Evolutionary conservation across 2,797 vertebrate genomes (phyloP), one percentile per base, ranked within the genome.

Genomic region (Myiothlypis coronata): DNA sequence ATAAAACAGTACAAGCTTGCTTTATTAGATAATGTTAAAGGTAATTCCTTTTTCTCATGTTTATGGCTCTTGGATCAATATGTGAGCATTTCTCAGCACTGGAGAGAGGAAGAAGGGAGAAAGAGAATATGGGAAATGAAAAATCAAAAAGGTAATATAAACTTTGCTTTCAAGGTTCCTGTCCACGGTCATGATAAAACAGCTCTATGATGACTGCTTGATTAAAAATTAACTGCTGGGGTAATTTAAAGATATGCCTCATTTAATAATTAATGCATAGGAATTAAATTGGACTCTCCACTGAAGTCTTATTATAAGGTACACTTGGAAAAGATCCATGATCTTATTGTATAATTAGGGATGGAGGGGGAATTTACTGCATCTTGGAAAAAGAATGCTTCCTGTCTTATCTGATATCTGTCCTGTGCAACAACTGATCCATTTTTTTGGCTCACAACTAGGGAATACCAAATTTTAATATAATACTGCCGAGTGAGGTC

Each of bases 201-300:
- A 87, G 50, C 14, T 89, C 68, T 84, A 6, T 52, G 37, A 87
- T 55, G 32, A 69, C 28, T 79, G 21, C 47, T 47, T 88, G 59
- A 79, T 94, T 82, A 94, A 96, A 94, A 95, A 87, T 67, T 69
- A 84, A 95, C 80, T 91, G 71, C 49, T 83, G 26, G 64, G 28
- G 53, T 72, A 88, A 86, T 84, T 88, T 90, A 80, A 96, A 83
- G 8, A 69, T 56, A 92, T 17, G n/a, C 6, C 13, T 80, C 75
- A 82, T 74, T 96, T 77, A 93, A 78, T 85, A 93, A 90, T 79
- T 74, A 46, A 93, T 49, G 28, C n/a, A 87, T 24, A 43, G 53
- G 26, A 90, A 92, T 67, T 52, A 69, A 78, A 89, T 27, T 23
- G n/a, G 49, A 64, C 26, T 75, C 50, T 26, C 84, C 39, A 68